Evolutionary conservation across 2,797 vertebrate species (phyloP).

Genomic region (Gobio occitaniae): DNA sequence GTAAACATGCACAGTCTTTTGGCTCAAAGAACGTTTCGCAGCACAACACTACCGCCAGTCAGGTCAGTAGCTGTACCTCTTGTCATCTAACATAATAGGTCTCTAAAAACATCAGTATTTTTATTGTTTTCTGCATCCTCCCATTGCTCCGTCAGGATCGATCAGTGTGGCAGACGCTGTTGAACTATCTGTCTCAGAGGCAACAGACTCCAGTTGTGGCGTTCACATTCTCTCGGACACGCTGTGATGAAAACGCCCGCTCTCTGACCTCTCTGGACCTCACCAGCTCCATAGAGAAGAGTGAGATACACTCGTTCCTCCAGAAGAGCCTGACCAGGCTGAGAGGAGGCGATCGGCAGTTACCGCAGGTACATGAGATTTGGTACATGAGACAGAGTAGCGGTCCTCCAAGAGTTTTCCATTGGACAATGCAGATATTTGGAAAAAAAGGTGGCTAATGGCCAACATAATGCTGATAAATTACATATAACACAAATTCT

Average conservation of each 20-base stretch:
- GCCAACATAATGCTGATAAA: neutral
- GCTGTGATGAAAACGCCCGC: slow-evolving; percentile 90
- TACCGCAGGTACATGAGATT: slow-evolving; percentile 74
- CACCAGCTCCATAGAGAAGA: slow-evolving; percentile 86
- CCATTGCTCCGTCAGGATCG: slow-evolving; percentile 78
- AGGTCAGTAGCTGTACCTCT: slow-evolving; percentile 65
- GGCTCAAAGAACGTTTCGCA: slow-evolving; percentile 83
- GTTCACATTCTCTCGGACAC: slow-evolving; percentile 91
- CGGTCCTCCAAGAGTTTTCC: neutral
- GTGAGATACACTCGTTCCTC: slow-evolving; percentile 90
- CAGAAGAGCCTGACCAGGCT: slow-evolving; percentile 89
- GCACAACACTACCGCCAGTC: slow-evolving; percentile 74
- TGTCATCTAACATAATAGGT: neutral
- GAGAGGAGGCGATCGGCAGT: slow-evolving; percentile 86
- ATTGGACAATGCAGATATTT: neutral
- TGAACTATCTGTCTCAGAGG: slow-evolving; percentile 84
- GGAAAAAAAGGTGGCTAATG: neutral
- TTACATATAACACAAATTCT: neutral
- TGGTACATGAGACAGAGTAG: neutral
- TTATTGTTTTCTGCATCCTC: neutral
- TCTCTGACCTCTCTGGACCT: slow-evolving; percentile 87
- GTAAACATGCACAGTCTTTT: slow-evolving; percentile 92
- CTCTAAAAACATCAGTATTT: neutral
- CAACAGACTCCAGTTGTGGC: slow-evolving; percentile 92
- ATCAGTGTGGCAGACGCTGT: slow-evolving; percentile 86